Base-by-base conservation (phyloP, 2,797 vertebrate species). In the Chromobotia macracanthus region DNA sequence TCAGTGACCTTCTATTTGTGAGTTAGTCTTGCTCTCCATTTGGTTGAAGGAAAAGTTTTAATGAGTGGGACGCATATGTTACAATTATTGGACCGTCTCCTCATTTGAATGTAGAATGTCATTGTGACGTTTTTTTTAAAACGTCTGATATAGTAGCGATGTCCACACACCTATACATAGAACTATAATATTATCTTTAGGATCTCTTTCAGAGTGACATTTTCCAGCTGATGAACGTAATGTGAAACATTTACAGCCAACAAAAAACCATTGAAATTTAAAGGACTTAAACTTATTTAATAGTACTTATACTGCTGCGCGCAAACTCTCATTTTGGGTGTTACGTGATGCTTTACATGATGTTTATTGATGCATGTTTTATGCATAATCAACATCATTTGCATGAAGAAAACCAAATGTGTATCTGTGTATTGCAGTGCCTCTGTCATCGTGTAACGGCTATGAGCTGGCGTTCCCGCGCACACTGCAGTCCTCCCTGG, bases 391-490 rank as follows among this genome's bases (percentile, higher is more conserved):
- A 31, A 31, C 31, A 31, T 31, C 5, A 31, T 31, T 31, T 31
- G 31, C 31, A 38, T 38, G 35, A 8, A 18, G 46, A 48, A 50
- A 50, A 50, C 13, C 48, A 50, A 50, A 50, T 38, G 5, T 56
- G 46, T 65, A 38, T 67, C 11, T 68, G 6, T 89, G 64, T 88
- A 82, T 82, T 79, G 2, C 86, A 99, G 97, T 95, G 90, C 94
- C 95, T 94, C 91, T 92, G 61, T 89, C 92, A 58, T 94, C 95
- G 83, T 95, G 94, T 88, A 95, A 95, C 63, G 94, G 94, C 61
- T 94, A 95, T 81, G 94, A 95, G 64, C 76, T 94, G 81, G 87
- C 93, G 72, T 89, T 94, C 85, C 87, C 93, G 6, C 89, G 92
- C 86, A 90, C 92, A 50, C 93, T 97, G 85, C 94, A 94, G 89